A percentile compares a stretch with the other conserved stretches of the same genome.
Evolutionary conservation across 2,797 vertebrate genomes (phyloP).

Genomic region (Odontamblyopus lacepedii): DNA sequence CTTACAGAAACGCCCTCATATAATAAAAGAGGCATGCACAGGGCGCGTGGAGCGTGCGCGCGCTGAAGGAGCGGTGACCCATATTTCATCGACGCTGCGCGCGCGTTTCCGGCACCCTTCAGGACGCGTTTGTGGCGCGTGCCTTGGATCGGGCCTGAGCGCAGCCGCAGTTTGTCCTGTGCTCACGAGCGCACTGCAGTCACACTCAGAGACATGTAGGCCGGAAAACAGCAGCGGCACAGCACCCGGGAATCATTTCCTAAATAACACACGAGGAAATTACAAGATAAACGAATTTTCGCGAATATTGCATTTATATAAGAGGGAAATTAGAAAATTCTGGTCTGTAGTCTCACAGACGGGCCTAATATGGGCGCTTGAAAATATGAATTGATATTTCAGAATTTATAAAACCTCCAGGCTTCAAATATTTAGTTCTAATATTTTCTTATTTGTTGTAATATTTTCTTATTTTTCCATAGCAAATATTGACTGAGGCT

Average conservation of each 20-base stretch:
- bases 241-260: background rate
- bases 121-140: constrained; percentile 56
- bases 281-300: background rate
- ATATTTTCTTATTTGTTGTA: background rate
- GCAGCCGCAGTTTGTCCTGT: constrained; percentile 2
- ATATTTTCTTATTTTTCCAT: background rate
- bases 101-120: constrained; percentile 69
- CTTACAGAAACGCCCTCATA: background rate
- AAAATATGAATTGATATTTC: background rate
- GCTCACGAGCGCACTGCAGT: background rate
- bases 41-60: background rate
- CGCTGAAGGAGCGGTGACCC: constrained; percentile 59
- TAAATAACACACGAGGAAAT: background rate
- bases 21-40: background rate
- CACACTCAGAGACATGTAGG: background rate
- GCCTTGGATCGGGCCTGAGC: constrained; percentile 4
- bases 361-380: background rate
- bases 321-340: background rate
- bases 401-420: background rate
- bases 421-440: background rate
- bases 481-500: background rate
- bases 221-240: background rate
- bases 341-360: background rate
- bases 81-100: constrained; percentile 59
- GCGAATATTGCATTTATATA: background rate